A percentile compares a stretch with the other conserved stretches of the same genome.
Conservation (phyloP, 2,888 invertebrate genomes). For the Ceramica pisi region DNA sequence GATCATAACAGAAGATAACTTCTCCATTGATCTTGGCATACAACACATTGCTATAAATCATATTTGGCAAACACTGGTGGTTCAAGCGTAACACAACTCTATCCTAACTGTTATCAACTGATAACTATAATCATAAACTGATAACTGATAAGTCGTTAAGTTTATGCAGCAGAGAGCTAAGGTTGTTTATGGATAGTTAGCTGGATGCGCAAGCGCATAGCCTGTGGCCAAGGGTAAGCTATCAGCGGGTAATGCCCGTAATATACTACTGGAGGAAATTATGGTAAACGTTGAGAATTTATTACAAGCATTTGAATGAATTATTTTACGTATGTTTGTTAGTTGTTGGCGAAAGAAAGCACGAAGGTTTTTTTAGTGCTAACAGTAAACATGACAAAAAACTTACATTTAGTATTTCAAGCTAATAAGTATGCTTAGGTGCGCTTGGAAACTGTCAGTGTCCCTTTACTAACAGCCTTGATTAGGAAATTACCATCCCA, state of each 20-base stretch:
- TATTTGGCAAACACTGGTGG: slow-evolving; percentile 1
- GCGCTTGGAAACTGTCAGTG: no score
- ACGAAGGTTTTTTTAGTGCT: no score
- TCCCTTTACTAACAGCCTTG: background rate
- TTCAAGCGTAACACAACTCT: background rate
- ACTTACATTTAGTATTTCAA: no score
- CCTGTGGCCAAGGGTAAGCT: slow-evolving; percentile 22
- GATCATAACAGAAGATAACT: background rate
- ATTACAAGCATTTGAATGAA: background rate
- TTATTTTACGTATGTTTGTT: background rate
- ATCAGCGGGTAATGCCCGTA: slow-evolving; percentile 8
- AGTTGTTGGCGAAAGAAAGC: background rate
- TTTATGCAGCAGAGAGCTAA: slow-evolving; percentile 20
- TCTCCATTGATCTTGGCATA: slow-evolving; percentile 5
- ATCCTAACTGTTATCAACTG: slow-evolving; percentile 13
- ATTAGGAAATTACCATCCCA: no score
- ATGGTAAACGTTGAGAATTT: background rate
- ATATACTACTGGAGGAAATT: background rate
- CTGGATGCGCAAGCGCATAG: slow-evolving; percentile 45
- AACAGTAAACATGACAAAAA: no score
- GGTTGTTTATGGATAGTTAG: slow-evolving; percentile 34
- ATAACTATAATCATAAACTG: slow-evolving; percentile 34
- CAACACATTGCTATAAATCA: background rate
- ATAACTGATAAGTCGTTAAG: slow-evolving; percentile 24
- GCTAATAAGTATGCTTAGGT: no score